These are phyloP conservation scores for Aspidapion aeneum DNA, from an alignment of 2,888 invertebrate species.

Conservation along the genomic window DNA sequence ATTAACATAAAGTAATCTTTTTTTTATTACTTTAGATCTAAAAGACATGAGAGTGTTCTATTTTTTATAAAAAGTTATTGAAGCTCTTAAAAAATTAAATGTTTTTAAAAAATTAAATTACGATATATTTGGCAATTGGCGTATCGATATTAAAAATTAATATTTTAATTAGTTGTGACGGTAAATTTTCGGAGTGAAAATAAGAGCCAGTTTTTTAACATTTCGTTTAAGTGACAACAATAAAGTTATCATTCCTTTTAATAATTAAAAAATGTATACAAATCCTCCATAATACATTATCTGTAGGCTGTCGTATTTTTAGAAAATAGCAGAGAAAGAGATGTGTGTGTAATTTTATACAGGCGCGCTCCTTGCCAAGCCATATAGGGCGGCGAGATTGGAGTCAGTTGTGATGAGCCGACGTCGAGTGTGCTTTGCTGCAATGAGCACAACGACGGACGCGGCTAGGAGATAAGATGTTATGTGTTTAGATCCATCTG, in stretches of 20 bases:
- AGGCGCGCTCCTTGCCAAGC: conserved; percentile 47
- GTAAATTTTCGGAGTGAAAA: background rate
- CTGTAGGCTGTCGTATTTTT: conserved; percentile 47
- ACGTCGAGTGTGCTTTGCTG: background rate
- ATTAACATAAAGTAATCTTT: background rate
- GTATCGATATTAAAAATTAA: background rate
- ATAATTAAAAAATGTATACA: conserved; percentile 45
- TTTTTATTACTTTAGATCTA: background rate
- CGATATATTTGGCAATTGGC: background rate
- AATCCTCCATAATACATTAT: conserved; percentile 49
- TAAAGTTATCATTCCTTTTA: background rate
- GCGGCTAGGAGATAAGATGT: background rate
- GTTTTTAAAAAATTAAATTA: background rate
- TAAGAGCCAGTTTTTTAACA: background rate
- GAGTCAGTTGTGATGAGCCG: conserved; percentile 27
- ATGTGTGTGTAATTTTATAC: conserved; percentile 51
- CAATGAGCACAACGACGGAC: background rate
- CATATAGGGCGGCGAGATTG: conserved; percentile 49
- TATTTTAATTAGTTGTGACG: background rate
- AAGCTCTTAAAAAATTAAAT: background rate
- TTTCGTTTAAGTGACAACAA: background rate
- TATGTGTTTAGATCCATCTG: background rate
- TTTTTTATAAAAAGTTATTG: background rate
- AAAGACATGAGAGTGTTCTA: background rate
- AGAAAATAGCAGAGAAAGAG: conserved; percentile 47